A percentile compares a stretch with the other conserved stretches of the same genome.
phyloP scores from a whole-genome alignment of 2,797 vertebrate species.

The Florisuga fusca region DNA sequence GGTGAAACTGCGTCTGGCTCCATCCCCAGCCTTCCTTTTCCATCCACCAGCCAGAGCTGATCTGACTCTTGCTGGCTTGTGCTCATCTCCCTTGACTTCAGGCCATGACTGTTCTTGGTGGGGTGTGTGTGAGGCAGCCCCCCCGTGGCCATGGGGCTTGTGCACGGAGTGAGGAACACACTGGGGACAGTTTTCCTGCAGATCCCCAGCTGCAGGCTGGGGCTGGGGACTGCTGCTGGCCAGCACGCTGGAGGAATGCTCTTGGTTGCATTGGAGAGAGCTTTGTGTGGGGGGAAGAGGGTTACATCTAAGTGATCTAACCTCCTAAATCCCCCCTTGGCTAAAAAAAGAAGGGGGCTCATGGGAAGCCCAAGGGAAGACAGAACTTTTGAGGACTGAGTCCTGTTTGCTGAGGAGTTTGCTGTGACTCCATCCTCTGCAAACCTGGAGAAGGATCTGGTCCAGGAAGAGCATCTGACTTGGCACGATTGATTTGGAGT shows the following conservation, averaged over 20 bases:
- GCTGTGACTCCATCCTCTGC: background rate
- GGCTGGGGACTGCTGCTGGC: accelerated
- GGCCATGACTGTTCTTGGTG: accelerated
- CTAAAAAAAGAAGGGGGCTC: background rate
- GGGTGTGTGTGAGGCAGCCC: too few species aligned
- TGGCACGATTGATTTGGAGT: accelerated
- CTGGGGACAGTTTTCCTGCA: background rate
- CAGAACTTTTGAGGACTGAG: background rate
- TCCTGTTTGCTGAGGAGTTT: background rate
- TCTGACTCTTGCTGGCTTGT: background rate
- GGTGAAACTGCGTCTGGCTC: accelerated
- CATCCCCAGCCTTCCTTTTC: background rate
- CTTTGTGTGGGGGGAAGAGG: background rate
- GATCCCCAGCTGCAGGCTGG: background rate
- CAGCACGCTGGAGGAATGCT: accelerated
- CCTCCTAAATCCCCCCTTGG: background rate
- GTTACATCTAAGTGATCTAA: background rate
- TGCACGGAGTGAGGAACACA: accelerated
- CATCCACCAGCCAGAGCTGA: accelerated
- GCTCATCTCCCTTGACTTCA: background rate
- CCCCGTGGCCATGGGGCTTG: background rate
- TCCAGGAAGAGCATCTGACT: background rate
- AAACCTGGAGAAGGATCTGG: background rate
- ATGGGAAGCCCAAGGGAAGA: background rate
- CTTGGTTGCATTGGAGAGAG: accelerated